phyloP scores from a whole-genome alignment of 2,797 vertebrate species.

The Labeo calbasu region DNA sequence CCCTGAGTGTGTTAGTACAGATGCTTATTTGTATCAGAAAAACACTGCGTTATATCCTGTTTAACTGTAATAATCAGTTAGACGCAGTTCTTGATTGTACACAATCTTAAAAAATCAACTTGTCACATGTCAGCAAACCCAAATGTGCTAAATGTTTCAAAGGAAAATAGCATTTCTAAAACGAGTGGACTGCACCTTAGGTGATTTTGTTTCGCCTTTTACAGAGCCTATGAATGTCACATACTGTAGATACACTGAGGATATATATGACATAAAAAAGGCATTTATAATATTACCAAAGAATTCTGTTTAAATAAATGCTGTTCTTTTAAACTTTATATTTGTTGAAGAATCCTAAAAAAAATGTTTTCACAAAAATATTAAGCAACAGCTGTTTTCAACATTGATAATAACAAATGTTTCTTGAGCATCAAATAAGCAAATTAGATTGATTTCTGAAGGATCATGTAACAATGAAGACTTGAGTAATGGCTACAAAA shows the following conservation, averaged over 20 bases:
- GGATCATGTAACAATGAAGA: neutral
- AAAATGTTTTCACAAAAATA: neutral
- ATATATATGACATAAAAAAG: too few relatives aligned
- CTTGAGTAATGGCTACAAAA: neutral
- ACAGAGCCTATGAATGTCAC: neutral
- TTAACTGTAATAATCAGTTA: neutral
- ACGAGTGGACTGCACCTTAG: neutral
- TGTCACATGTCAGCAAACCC: neutral
- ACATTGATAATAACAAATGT: neutral
- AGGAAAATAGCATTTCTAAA: neutral
- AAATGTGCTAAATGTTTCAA: neutral
- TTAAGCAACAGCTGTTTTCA: neutral
- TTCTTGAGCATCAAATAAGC: neutral
- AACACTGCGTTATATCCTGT: neutral
- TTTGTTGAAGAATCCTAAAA: too few relatives aligned
- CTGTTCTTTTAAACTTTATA: too few relatives aligned
- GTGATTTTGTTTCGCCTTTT: neutral
- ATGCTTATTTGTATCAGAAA: constrained; percentile 12
- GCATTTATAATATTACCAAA: too few relatives aligned
- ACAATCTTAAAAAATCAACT: constrained; percentile 8
- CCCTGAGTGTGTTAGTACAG: neutral
- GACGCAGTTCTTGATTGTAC: neutral
- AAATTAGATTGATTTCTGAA: neutral
- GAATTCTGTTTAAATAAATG: too few relatives aligned
- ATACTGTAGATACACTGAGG: neutral